A percentile compares a stretch with the other conserved stretches of the same genome.
These are phyloP conservation scores for Catharus bicknelli DNA, from an alignment of 2,113 vertebrate species.

Conservation along the genomic window DNA sequence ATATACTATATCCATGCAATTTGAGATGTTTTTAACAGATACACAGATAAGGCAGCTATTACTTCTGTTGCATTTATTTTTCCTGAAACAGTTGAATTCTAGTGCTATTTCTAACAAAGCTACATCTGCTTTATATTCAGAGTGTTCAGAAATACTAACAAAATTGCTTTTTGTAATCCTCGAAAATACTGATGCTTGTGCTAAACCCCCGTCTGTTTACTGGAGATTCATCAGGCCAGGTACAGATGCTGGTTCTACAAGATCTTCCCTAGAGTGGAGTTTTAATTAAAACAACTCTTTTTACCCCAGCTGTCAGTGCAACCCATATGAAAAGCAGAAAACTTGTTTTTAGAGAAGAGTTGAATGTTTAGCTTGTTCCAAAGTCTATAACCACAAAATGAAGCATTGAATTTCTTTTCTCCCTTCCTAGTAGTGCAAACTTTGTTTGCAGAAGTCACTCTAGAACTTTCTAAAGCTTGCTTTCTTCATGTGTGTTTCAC, in stretches of 20 bases:
- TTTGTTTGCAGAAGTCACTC: neutral
- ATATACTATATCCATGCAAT: neutral
- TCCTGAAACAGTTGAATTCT: neutral
- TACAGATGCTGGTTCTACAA: constrained; percentile 58
- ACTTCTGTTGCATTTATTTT: neutral
- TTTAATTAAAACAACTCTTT: constrained; percentile 66
- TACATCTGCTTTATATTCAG: constrained; percentile 31
- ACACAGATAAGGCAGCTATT: neutral
- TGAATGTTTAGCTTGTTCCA: neutral
- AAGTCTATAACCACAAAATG: constrained; percentile 26
- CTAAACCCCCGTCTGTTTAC: constrained; percentile 24
- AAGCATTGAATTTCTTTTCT: neutral
- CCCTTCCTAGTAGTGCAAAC: neutral
- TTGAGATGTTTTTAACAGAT: neutral
- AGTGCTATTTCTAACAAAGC: neutral
- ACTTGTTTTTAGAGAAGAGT: neutral
- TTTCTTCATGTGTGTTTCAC: neutral
- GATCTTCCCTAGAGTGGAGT: constrained; percentile 52
- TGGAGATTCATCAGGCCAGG: constrained; percentile 42
- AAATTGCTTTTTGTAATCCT: constrained; percentile 36
- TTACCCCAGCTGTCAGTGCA: constrained; percentile 44
- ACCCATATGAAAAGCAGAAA: constrained; percentile 11
- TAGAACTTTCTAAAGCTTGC: neutral
- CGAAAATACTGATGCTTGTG: neutral
- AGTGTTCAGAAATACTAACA: constrained; percentile 17